Conservation (phyloP, 2,888 invertebrate species). For the Torymus auratus region DNA sequence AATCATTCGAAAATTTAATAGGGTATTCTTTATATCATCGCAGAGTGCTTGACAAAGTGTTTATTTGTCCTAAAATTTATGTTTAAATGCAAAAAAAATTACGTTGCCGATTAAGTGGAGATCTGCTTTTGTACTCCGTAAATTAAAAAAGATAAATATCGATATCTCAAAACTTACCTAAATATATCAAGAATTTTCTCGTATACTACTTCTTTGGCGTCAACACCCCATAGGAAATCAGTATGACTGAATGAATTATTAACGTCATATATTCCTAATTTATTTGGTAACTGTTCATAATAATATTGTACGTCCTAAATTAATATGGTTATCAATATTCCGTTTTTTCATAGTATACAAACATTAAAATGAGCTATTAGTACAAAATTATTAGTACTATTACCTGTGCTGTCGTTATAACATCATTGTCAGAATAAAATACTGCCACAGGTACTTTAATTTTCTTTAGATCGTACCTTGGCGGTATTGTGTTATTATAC, state of each 20-base stretch:
- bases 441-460: constrained; percentile 21
- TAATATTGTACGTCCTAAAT: constrained; percentile 80
- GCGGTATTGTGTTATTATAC: constrained; percentile 7
- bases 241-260: constrained; percentile 84
- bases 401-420: neutral
- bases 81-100: too few relatives aligned
- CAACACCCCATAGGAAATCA: constrained; percentile 84
- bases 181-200: constrained; percentile 77
- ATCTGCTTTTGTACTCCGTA: too few relatives aligned
- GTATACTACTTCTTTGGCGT: constrained; percentile 82
- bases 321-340: neutral
- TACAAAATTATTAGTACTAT: neutral
- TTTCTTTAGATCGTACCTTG: constrained; percentile 9
- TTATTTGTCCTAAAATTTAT: too few relatives aligned
- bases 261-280: constrained; percentile 79
- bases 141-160: too few relatives aligned
- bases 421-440: constrained; percentile 14
- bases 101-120: too few relatives aligned
- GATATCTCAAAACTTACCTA: constrained; percentile 2
- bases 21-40: too few relatives aligned
- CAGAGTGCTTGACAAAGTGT: too few relatives aligned
- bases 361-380: neutral
- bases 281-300: constrained; percentile 78
- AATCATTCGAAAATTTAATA: too few relatives aligned
- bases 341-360: neutral